phyloP scores from a whole-genome alignment of 2,888 invertebrate species.

The Trachelus iudaicus region DNA sequence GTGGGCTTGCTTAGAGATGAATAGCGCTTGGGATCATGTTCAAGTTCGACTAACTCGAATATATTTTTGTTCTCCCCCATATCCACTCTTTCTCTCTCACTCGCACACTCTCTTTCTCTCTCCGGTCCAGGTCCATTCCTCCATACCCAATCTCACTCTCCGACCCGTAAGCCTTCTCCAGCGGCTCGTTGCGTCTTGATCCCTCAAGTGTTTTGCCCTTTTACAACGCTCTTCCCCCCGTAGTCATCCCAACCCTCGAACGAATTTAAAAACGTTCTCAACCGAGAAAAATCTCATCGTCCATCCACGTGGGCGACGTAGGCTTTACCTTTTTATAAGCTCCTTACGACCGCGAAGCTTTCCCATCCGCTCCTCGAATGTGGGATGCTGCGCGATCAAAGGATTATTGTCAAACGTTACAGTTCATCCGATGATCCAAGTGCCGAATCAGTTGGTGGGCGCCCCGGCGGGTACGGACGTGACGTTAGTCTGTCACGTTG shows the following conservation, averaged over 20 bases:
- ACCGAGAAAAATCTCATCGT: too few species aligned
- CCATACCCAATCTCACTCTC: too few species aligned
- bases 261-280: too few species aligned
- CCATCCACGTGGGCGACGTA: too few species aligned
- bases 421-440: slow-evolving; percentile 94
- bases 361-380: not conserved
- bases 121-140: not conserved
- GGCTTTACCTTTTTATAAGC: too few species aligned
- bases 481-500: slow-evolving; percentile 86
- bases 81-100: not conserved
- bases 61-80: too few species aligned
- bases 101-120: slow-evolving; percentile 11
- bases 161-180: too few species aligned
- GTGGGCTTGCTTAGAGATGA: slow-evolving; percentile 18
- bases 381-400: not conserved
- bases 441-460: slow-evolving; percentile 92
- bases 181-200: too few species aligned
- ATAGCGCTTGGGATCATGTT: slow-evolving; percentile 8
- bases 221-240: too few species aligned
- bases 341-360: slow-evolving; percentile 2
- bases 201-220: too few species aligned
- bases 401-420: slow-evolving; percentile 56
- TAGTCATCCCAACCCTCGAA: too few species aligned
- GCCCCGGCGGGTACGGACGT: slow-evolving; percentile 88
- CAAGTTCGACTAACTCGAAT: too few species aligned